Base-by-base conservation (phyloP, 2,797 vertebrate genomes). In the Lepilemur ruficaudatus region DNA sequence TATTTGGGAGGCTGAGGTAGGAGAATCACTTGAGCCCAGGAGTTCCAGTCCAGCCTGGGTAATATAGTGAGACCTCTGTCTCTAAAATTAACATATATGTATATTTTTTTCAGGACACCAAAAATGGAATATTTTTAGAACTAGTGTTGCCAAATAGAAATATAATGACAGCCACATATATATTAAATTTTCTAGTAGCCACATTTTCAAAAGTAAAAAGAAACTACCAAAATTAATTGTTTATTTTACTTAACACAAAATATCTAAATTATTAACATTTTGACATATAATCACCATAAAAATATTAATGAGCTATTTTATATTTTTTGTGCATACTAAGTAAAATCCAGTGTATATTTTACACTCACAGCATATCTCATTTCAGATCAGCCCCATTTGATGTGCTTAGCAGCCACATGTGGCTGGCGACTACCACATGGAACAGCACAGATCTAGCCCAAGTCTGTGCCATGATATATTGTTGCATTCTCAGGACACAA, bases 71-170 rank as follows among this genome's bases (percentile, higher is more conserved):
- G 30, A 32, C 13, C 23, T 5, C 13, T 0, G 0, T 32, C 61
- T 63, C 61, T 63, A 63, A 63, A 63, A 15, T 63, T 63, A 63
- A 63, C 6, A 63, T 14, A 32, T 63, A 70, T 89, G 83, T 61
- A 65, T 17, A 89, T 48, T 55, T 55, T 55, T 55, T 63, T 87
- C 59, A 55, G 46, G 76, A 69, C 10, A 69, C 46, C 63, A 85
- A 90, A 92, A 83, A 4, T 72, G 35, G 8, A 55, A 65, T 67
- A 43, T 25, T 90, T 93, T 95, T 92, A 72, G 41, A 90, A 41
- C 18, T 59, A 92, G 22, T 55, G 15, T 84, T 73, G 4, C 52
- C n/a, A 48, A 55, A 43, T 17, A 93, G 52, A 95, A 82, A 93
- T 63, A 70, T n/a, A 48, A 78, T 52, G 35, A 81, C 14, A 73